phyloP scores from a whole-genome alignment of 2,888 invertebrate species.

The Aphodius sticticus region DNA sequence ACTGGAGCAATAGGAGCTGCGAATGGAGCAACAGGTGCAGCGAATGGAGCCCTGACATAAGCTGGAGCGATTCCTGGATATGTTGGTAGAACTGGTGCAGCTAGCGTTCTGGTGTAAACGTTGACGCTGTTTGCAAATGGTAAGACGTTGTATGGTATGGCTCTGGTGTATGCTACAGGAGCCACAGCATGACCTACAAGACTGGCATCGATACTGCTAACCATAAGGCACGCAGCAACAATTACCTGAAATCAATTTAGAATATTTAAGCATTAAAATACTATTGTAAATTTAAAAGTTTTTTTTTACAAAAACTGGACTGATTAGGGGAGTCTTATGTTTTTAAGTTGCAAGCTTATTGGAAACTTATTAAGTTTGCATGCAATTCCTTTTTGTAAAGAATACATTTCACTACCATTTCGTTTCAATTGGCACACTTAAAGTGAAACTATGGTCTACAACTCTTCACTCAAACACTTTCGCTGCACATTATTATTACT shows the following conservation, averaged over 20 bases:
- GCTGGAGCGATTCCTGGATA: conserved; percentile 50
- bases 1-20: conserved; percentile 57
- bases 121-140: conserved; percentile 70
- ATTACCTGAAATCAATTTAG: conserved; percentile 29
- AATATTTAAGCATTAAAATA: conserved; percentile 8
- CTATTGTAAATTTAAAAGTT: no score
- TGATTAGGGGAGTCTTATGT: no score
- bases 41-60: conserved; percentile 51
- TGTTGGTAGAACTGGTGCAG: conserved; percentile 54
- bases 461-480: conserved; percentile 11
- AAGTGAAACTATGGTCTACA: no score
- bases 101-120: conserved; percentile 67
- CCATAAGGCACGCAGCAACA: conserved; percentile 30
- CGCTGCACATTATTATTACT: no score
- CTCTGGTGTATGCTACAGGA: conserved; percentile 58
- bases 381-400: no score
- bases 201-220: conserved; percentile 30
- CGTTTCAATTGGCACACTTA: no score
- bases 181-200: conserved; percentile 50
- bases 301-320: no score
- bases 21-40: conserved; percentile 53
- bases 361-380: no score
- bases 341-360: conserved; percentile 11
- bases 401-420: no score
- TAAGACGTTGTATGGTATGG: conserved; percentile 69